Evolutionary conservation across 2,113 vertebrate species (phyloP).

Genomic region (Siniperca chuatsi): DNA sequence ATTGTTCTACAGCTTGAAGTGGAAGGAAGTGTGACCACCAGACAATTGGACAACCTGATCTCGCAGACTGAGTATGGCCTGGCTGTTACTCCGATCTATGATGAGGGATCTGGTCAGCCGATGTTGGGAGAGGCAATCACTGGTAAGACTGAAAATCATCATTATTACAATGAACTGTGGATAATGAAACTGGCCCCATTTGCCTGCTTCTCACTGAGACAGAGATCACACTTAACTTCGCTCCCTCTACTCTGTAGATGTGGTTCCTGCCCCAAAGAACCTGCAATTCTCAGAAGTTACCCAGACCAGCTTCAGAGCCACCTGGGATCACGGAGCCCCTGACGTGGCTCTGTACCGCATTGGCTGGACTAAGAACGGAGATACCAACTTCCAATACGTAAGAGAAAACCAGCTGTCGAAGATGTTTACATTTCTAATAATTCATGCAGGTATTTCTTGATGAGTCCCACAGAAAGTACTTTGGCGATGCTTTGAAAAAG

Average conservation of each 20-base stretch:
- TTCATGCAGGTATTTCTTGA: slow-evolving; percentile 24
- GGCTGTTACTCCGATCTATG: slow-evolving; percentile 90
- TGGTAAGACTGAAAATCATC: slow-evolving; percentile 80
- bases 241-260: slow-evolving; percentile 68
- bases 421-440: slow-evolving; percentile 41
- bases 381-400: slow-evolving; percentile 78
- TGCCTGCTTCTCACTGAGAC: neutral
- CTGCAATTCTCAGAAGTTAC: slow-evolving; percentile 90
- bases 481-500: slow-evolving; percentile 26
- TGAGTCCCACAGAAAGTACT: neutral
- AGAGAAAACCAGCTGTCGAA: slow-evolving; percentile 50
- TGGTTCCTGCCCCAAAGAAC: slow-evolving; percentile 93
- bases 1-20: slow-evolving; percentile 88
- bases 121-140: slow-evolving; percentile 88
- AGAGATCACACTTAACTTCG: neutral
- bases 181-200: neutral
- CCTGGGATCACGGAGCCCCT: slow-evolving; percentile 95
- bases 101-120: slow-evolving; percentile 86
- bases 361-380: slow-evolving; percentile 89
- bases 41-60: slow-evolving; percentile 86
- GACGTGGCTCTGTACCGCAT: slow-evolving; percentile 96
- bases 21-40: slow-evolving; percentile 85
- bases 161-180: neutral
- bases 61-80: slow-evolving; percentile 92
- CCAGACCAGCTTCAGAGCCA: slow-evolving; percentile 90